Conservation (phyloP, 1,140 invertebrate genomes). For the Tachypleus tridentatus region DNA sequence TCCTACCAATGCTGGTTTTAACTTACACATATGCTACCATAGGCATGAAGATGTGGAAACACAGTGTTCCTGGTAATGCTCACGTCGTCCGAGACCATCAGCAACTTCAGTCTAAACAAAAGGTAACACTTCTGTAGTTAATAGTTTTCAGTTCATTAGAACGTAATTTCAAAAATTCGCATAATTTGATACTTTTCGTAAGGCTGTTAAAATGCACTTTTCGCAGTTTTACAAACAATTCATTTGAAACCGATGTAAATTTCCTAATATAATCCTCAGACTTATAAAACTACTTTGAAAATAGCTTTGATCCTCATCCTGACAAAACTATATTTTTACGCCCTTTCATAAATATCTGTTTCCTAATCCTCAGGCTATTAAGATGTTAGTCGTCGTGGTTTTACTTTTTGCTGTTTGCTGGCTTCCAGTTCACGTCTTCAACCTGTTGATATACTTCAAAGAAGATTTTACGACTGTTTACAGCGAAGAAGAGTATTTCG, state of each 20-base stretch:
- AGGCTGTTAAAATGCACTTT: background rate
- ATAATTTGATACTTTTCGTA: too few relatives aligned
- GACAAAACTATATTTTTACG: background rate
- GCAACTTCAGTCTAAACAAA: slow-evolving; percentile 39
- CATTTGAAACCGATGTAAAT: too few relatives aligned
- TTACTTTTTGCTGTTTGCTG: slow-evolving; percentile 43
- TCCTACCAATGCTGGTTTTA: slow-evolving; percentile 39
- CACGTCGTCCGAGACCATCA: slow-evolving; percentile 36
- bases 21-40: slow-evolving; percentile 38
- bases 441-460: slow-evolving; percentile 30
- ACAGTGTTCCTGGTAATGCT: slow-evolving; percentile 40
- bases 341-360: background rate
- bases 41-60: slow-evolving; percentile 34
- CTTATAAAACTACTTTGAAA: background rate
- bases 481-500: slow-evolving; percentile 26
- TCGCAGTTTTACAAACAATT: background rate
- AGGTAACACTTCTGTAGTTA: slow-evolving; percentile 31
- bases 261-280: background rate
- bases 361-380: slow-evolving; percentile 36
- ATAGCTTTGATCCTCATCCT: background rate
- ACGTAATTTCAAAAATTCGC: too few relatives aligned
- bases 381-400: slow-evolving; percentile 44
- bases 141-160: too few relatives aligned
- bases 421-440: slow-evolving; percentile 40
- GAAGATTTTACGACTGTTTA: slow-evolving; percentile 21